Evolutionary conservation across 2,888 invertebrate genomes (phyloP), one percentile per base, ranked within the genome.

Genomic region (Lasioglossum vierecki): DNA sequence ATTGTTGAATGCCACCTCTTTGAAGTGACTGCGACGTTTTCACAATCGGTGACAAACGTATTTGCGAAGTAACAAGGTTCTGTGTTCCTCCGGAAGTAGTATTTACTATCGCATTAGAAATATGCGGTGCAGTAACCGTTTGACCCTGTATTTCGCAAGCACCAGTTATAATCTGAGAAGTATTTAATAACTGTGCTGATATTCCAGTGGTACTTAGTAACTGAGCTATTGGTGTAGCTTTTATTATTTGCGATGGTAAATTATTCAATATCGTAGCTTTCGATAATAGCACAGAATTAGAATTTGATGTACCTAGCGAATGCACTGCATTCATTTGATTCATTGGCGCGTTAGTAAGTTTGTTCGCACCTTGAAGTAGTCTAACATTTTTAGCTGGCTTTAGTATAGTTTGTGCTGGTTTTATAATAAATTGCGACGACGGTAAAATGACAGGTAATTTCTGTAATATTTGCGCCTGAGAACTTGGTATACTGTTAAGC

Each of bases 371-470:
- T 26, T 93, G 92, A 75, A 94, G 84, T 83, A 94, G 89, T 78
- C 92, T 87, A 44, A 94, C 86, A 70, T 91, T 93, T 85, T 94
- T 94, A 4, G 90, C 75, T 6, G 91, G 87, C 75, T 93, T 93
- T 18, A 93, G 74, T 35, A 93, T 82, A 26, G 92, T 93, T 86
- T 93, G 93, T 4, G 93, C 81, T 5, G 94, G 93, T 80, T 94
- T 94, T 4, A 93, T 78, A 22, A 94, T 90, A 77, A 92, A 93
- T 79, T 94, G 94, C n/a, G 94, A 93, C 5, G 94, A 92, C 11
- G 93, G 93, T 63, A 93, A 77, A 63, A 93, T 88, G 13, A 92
- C 88, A 5, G 93, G 92, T 81, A 93, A 74, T 53, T 92, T 93
- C 68, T 93, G 91, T 9, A 93, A 83, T 68, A 93, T 92, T 81